A percentile compares a stretch with the other conserved stretches of the same genome.
These are phyloP conservation scores for Pocota personata DNA, from an alignment of 2,888 invertebrate species.

Conservation along the genomic window DNA sequence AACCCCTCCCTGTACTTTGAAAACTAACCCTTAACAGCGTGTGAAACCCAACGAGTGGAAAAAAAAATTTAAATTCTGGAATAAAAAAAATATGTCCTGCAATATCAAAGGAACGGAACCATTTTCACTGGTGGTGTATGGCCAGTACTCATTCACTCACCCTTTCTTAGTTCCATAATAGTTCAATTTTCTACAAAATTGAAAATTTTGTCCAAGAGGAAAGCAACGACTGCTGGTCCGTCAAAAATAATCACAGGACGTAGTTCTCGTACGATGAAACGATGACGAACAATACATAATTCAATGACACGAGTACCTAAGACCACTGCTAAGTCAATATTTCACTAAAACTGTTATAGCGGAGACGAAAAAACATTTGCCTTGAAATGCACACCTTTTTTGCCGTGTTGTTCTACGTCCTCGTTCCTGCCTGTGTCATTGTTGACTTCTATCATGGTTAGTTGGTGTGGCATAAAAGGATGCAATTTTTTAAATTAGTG, in stretches of 20 bases:
- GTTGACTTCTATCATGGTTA: neutral
- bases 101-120: slow-evolving; percentile 22
- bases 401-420: no score
- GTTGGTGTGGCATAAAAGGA: neutral
- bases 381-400: slow-evolving; percentile 41
- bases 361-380: slow-evolving; percentile 1
- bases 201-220: no score
- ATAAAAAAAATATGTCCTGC: neutral
- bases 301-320: neutral
- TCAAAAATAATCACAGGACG: neutral
- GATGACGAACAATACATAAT: neutral
- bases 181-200: neutral
- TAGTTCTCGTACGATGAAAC: neutral
- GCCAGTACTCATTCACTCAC: no score
- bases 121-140: slow-evolving; percentile 1
- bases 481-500: slow-evolving; percentile 59
- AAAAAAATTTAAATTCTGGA: neutral
- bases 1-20: slow-evolving; percentile 23
- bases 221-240: neutral
- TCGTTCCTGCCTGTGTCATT: neutral
- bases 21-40: slow-evolving; percentile 43
- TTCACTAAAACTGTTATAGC: neutral
- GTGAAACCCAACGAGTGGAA: neutral
- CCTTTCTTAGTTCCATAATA: neutral
- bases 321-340: slow-evolving; percentile 2